Base-by-base conservation (phyloP, 2,888 invertebrate genomes). In the Acholoe squamosa region DNA sequence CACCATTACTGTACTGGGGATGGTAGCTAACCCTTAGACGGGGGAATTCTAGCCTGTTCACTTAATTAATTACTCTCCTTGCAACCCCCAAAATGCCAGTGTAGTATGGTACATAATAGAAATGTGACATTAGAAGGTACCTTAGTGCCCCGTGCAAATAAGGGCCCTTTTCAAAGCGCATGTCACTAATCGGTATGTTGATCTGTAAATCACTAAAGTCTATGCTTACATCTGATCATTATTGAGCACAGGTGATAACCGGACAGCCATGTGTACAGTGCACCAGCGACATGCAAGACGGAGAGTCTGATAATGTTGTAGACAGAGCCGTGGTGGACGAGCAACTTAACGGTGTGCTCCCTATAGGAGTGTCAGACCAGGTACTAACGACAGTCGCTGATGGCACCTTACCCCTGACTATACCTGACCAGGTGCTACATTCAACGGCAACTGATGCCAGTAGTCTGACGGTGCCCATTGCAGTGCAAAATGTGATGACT, bases 191-290 rank as follows among this genome's bases (percentile, higher is more conserved):
- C n/a, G n/a, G n/a, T n/a, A n/a, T n/a, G n/a, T n/a, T n/a, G n/a
- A n/a, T n/a, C n/a, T n/a, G n/a, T n/a, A n/a, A n/a, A n/a, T n/a
- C n/a, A n/a, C n/a, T n/a, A n/a, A n/a, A n/a, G n/a, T n/a, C n/a
- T n/a, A n/a, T n/a, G n/a, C n/a, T n/a, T n/a, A n/a, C n/a, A n/a
- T n/a, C n/a, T n/a, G n/a, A n/a, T n/a, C n/a, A n/a, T n/a, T n/a
- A n/a, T n/a, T n/a, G n/a, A n/a, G n/a, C n/a, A 1, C 52, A 86
- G 86, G 86, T 86, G 52, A 86, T 86, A 1, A 86, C 86, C 0
- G 86, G 86, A 51, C 86, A 86, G 33, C 86, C 86, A 1, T 86
- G 86, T 22, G 16, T 52, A 54, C 54, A 54, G 56, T 86, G 86
- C 52, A 86, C 86, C 14, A 86, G 54, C 54, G 54, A 54, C 86